Evolutionary conservation across 2,797 vertebrate species (phyloP).

Genomic region (Argya squamiceps): DNA sequence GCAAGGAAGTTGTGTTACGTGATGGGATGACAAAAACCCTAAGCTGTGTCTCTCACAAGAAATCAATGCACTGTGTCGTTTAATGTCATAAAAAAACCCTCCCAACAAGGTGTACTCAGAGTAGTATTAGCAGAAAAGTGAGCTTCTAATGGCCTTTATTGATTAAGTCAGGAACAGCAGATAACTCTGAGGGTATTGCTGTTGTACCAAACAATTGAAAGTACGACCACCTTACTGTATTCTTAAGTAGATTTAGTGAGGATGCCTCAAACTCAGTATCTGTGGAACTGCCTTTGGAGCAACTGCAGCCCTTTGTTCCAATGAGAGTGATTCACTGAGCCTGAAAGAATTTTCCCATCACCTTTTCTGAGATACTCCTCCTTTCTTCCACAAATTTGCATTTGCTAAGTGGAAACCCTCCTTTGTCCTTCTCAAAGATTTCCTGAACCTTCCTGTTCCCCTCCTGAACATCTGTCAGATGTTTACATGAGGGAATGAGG

Average conservation of each 20-base stretch:
- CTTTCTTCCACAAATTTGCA: not conserved
- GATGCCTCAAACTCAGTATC: not conserved
- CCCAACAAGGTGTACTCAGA: constrained; percentile 33
- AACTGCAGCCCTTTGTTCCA: not conserved
- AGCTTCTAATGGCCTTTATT: constrained; percentile 65
- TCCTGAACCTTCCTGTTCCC: not conserved
- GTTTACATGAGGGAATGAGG: not conserved
- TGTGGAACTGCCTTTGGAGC: not conserved
- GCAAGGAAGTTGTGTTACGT: not conserved
- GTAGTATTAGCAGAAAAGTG: constrained; percentile 34
- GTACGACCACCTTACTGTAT: not conserved
- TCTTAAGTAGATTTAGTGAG: not conserved
- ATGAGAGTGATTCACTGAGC: not conserved
- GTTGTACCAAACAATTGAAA: not conserved
- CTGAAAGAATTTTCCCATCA: not conserved
- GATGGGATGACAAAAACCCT: constrained; percentile 23
- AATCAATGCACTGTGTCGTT: constrained; percentile 56
- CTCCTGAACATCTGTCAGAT: not conserved
- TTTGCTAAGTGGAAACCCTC: not conserved
- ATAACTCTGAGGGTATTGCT: constrained; percentile 22
- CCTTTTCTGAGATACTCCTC: not conserved
- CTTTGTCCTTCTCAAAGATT: not conserved
- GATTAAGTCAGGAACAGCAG: constrained; percentile 51
- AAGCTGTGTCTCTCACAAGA: not conserved
- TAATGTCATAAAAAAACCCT: constrained; percentile 45